Base-by-base conservation (phyloP, 1,140 invertebrate species). In the Mamestra configurata region DNA sequence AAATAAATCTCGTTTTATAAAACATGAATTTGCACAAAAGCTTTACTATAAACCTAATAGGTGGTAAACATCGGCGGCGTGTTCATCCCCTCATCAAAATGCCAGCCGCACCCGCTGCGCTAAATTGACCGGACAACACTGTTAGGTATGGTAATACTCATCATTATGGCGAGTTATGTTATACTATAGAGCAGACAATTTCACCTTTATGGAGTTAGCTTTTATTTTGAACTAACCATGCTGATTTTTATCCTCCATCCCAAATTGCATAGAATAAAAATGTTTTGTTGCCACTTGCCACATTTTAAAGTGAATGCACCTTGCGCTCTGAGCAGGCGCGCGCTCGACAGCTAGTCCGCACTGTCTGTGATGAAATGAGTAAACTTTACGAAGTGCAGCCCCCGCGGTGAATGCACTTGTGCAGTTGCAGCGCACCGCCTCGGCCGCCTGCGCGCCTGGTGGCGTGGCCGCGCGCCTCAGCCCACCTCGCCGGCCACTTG, bases 401-500 rank as follows among this genome's bases (percentile, higher is more conserved):
- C 20, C 46, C 68, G 71, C 76, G 78, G 83, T 81, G 80, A 81
- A 82, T 80, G 84, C 85, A 85, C 82, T 82, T 70, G 31, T 83
- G 81, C 81, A 84, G 20, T 73, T 81, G 81, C 66, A 87, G 66
- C 61, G 71, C 72, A 84, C 61, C 79, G 77, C 89, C 76, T 83
- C 70, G 53, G 11, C 11, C 31, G n/a, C 71, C 89, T 95, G 90
- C 24, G 71, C 82, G 84, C 94, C 94, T 93, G 89, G 91, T 95
- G 80, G 24, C 43, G 77, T 85, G 92, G 90, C 88, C 92, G 90
- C 89, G 79, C 78, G 72, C 18, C 66, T 77, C 80, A 84, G 84
- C 89, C 86, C 88, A 83, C 84, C 84, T 80, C 82, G 81, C 86
- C 81, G 90, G 81, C 89, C 91, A 93, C 91, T 93, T 94, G 92